Conservation (phyloP, 23 tunicate genomes). For the Halocynthia roretzi region DNA sequence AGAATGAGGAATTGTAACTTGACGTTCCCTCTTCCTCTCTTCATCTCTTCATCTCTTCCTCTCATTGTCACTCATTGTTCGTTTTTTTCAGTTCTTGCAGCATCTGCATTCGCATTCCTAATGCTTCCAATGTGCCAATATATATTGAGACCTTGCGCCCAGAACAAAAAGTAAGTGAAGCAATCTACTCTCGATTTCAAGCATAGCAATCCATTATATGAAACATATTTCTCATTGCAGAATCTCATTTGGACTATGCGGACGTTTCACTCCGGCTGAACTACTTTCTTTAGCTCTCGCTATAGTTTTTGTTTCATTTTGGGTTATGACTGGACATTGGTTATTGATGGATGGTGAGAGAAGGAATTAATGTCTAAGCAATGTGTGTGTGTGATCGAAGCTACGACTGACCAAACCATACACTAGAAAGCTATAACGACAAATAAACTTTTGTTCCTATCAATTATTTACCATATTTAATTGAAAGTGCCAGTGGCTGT, state of each 20-base stretch:
- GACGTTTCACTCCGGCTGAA: slow-evolving; percentile 91
- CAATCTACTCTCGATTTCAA: too few relatives aligned
- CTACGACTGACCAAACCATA: too few relatives aligned
- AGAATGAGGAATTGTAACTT: too few relatives aligned
- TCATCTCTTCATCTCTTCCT: too few relatives aligned
- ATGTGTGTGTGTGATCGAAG: too few relatives aligned
- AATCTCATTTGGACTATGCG: slow-evolving; percentile 80
- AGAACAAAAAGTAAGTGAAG: slow-evolving; percentile 74
- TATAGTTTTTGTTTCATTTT: slow-evolving; percentile 79
- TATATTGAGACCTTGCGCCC: slow-evolving; percentile 72
- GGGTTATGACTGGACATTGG: slow-evolving; percentile 97
- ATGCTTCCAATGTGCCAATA: slow-evolving; percentile 94
- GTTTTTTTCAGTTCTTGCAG: slow-evolving; percentile 74
- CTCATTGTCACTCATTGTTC: not conserved
- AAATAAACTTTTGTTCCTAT: too few relatives aligned
- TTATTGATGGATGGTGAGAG: slow-evolving; percentile 87
- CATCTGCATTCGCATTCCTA: slow-evolving; percentile 92
- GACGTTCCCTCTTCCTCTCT: too few relatives aligned
- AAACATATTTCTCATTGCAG: slow-evolving; percentile 16
- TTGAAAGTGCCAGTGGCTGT: too few relatives aligned
- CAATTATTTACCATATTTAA: too few relatives aligned
- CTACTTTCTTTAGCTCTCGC: slow-evolving; percentile 73
- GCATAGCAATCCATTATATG: not conserved
- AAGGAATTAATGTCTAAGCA: not conserved
- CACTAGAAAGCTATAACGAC: too few relatives aligned